Evolutionary conservation across 2,797 vertebrate species (phyloP).

Genomic region (Anolis apletophallus): DNA sequence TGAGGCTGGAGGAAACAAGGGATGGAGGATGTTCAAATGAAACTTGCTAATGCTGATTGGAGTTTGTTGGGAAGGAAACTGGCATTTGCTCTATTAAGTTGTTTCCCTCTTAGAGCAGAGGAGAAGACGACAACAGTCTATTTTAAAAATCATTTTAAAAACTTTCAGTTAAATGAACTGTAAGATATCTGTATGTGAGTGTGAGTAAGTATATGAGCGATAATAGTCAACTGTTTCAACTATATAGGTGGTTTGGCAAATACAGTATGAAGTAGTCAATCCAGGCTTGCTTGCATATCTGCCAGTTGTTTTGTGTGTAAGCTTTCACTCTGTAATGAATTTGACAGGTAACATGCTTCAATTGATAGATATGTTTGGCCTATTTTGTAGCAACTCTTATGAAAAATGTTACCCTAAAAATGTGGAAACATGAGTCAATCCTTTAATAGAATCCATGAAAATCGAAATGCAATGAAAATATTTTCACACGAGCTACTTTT

Average conservation of each 20-base stretch:
- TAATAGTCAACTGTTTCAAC: not conserved
- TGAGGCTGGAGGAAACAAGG: not conserved
- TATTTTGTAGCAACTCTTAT: not conserved
- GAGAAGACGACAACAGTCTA: not conserved
- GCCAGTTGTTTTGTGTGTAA: not conserved
- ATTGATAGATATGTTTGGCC: constrained; percentile 1
- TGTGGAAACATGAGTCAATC: constrained; percentile 1
- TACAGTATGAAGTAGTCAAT: not conserved
- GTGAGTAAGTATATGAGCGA: too few relatives aligned
- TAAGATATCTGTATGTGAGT: not conserved
- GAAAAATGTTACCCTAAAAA: constrained; percentile 23
- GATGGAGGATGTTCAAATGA: not conserved
- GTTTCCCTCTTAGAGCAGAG: not conserved
- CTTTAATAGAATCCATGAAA: not conserved
- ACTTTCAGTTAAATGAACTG: not conserved
- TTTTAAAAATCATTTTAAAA: not conserved
- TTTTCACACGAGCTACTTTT: not conserved
- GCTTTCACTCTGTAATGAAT: not conserved
- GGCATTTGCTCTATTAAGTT: not conserved
- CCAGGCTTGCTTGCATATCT: not conserved
- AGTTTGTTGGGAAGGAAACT: not conserved
- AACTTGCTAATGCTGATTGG: not conserved
- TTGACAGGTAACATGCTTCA: not conserved
- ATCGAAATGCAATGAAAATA: constrained; percentile 6
- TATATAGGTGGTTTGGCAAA: not conserved